These are phyloP conservation scores for Orcinus orca DNA, from an alignment of 2,113 vertebrate species.

Conservation along the genomic window DNA sequence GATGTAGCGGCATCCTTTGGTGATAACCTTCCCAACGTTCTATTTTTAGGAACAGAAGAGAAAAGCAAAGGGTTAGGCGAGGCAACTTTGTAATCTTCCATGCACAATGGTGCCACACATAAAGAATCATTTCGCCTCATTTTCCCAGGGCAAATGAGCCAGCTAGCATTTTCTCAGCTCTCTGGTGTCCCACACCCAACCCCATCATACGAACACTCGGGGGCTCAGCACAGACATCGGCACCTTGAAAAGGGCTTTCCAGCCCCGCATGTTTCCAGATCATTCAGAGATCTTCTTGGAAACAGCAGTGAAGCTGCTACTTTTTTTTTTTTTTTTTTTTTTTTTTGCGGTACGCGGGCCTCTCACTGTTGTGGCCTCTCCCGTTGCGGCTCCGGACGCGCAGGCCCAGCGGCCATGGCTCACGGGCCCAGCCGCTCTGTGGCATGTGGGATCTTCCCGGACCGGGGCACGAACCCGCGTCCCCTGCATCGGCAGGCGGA, in stretches of 20 bases:
- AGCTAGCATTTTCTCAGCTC: background rate
- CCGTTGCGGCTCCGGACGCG: no score
- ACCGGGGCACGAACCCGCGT: no score
- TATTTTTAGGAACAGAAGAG: slow-evolving; percentile 63
- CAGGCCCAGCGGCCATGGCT: no score
- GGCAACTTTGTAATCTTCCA: background rate
- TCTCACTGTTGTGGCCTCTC: no score
- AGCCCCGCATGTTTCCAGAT: background rate
- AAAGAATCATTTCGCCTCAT: accelerated
- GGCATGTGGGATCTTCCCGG: no score
- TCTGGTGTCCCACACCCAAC: no score
- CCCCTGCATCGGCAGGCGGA: no score
- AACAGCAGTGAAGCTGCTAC: background rate
- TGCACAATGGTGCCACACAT: accelerated
- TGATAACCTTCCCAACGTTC: slow-evolving; percentile 90
- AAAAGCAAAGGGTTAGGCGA: background rate
- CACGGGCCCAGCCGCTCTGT: no score
- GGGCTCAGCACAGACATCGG: background rate
- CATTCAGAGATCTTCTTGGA: background rate
- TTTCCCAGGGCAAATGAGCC: no score
- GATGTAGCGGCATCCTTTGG: slow-evolving; percentile 91
- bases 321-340: background rate
- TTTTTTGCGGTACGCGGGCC: no score
- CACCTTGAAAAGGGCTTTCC: background rate
- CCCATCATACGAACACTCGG: accelerated